Evolutionary conservation across 2,888 invertebrate genomes (phyloP).

Genomic region (Phaonia tiefii): DNA sequence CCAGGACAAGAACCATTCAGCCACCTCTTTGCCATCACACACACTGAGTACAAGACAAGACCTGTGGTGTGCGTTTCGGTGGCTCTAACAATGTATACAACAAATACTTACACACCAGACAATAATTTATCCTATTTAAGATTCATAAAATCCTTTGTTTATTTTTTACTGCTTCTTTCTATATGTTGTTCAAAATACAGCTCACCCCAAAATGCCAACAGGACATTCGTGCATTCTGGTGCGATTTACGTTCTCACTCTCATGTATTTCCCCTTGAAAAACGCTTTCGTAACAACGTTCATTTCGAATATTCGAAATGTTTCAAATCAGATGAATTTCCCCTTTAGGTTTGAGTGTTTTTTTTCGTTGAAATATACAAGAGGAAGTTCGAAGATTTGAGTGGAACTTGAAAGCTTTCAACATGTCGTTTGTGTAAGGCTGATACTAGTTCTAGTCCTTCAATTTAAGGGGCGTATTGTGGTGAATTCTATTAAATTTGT

Average conservation of each 20-base stretch:
- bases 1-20: background rate
- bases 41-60: background rate
- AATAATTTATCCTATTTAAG: conserved; percentile 60
- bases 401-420: too few species aligned
- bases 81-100: conserved; percentile 31
- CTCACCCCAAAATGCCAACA: conserved; percentile 20
- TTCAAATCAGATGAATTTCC: conserved; percentile 49
- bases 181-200: conserved; percentile 20
- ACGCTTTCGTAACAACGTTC: too few species aligned
- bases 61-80: background rate
- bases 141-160: conserved; percentile 63
- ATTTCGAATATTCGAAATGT: conserved; percentile 29
- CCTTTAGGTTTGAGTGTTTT: background rate
- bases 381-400: background rate
- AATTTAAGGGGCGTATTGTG: background rate
- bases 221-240: too few species aligned
- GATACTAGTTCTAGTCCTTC: background rate
- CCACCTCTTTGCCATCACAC: background rate
- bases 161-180: conserved; percentile 30
- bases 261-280: too few species aligned
- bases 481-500: background rate
- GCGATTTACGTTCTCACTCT: too few species aligned
- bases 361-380: background rate
- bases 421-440: background rate
- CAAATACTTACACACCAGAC: conserved; percentile 55